These are phyloP conservation scores for Syrphus vitripennis DNA, from an alignment of 2,888 invertebrate genomes.

Conservation along the genomic window DNA sequence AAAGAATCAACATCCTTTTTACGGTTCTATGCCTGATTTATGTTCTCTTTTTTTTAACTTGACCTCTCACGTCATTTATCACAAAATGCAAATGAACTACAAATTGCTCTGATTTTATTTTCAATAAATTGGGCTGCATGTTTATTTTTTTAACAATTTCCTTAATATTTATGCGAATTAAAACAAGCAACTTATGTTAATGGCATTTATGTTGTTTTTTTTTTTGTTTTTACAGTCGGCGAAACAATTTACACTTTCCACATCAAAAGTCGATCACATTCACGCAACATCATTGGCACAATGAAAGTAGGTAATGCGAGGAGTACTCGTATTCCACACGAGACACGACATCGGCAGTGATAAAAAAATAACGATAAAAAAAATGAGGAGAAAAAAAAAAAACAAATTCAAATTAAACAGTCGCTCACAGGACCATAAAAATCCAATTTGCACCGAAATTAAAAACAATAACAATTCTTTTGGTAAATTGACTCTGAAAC, in stretches of 20 bases:
- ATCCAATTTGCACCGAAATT: constrained; percentile 69
- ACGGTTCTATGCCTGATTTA: not conserved
- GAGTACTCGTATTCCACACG: not conserved
- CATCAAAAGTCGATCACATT: constrained; percentile 68
- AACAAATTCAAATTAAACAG: constrained; percentile 54
- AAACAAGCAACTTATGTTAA: constrained; percentile 46
- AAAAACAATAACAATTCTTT: constrained; percentile 70
- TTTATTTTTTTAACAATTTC: constrained; percentile 18
- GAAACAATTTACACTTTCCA: constrained; percentile 39
- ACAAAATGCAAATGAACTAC: not conserved
- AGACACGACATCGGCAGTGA: not conserved
- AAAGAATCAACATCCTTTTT: not conserved
- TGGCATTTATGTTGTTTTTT: constrained; percentile 10
- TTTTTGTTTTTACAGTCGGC: constrained; percentile 12
- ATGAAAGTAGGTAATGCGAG: not conserved
- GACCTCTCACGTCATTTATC: not conserved
- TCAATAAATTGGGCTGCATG: not conserved
- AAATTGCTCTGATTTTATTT: not conserved
- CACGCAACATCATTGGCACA: constrained; percentile 50
- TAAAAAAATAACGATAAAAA: not conserved
- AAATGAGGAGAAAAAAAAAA: not conserved
- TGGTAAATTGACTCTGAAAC: constrained; percentile 67
- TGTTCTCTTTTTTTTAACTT: not conserved
- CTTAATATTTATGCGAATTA: constrained; percentile 16
- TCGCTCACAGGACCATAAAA: constrained; percentile 59